Percentiles rank a stretch among this genome's conserved stretches.
Evolutionary conservation across 2,797 vertebrate species (phyloP).

Genomic region (Lepus oiostolus): DNA sequence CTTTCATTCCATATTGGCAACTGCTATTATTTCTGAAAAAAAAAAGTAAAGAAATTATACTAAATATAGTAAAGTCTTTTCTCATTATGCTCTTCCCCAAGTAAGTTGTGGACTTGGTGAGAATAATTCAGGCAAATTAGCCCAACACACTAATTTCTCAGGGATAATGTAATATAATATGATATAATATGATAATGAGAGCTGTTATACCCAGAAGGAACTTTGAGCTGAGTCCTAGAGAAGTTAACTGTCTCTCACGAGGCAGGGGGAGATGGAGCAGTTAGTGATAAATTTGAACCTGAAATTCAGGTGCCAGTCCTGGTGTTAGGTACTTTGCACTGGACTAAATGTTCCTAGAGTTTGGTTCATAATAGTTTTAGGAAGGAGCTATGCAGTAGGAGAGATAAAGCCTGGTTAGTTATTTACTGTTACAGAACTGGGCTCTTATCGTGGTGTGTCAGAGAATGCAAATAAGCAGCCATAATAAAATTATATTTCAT

Average conservation of each 20-base stretch:
- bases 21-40: background rate
- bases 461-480: conserved; percentile 71
- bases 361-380: conserved; percentile 15
- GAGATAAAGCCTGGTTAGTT: conserved; percentile 60
- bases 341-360: conserved; percentile 1
- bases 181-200: background rate
- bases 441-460: conserved; percentile 69
- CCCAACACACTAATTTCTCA: background rate
- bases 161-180: background rate
- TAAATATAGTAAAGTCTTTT: background rate
- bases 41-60: background rate
- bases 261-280: background rate
- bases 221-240: background rate
- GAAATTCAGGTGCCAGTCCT: background rate
- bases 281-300: background rate
- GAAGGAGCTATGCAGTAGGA: conserved; percentile 14
- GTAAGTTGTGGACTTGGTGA: background rate
- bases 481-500: conserved; percentile 75
- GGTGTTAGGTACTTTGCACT: conserved; percentile 1
- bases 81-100: conserved; percentile 8
- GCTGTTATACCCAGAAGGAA: background rate
- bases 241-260: background rate
- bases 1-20: conserved; percentile 8
- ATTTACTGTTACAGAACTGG: conserved; percentile 60
- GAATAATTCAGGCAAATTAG: background rate